These are phyloP conservation scores for Ammodytes marinus DNA, from an alignment of 2,113 vertebrate genomes.

Conservation along the genomic window DNA sequence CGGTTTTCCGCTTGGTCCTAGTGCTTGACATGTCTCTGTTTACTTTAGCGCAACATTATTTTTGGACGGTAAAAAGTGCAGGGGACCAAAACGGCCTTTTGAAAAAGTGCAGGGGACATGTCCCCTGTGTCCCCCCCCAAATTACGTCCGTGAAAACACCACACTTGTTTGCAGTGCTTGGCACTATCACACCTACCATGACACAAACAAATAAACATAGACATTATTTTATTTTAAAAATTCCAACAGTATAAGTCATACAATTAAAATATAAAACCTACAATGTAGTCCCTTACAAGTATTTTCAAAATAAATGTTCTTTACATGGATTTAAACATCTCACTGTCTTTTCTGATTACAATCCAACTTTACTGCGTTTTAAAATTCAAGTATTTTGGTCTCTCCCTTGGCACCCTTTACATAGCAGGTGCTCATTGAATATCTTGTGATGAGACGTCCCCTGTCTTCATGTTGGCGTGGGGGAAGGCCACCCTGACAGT, in stretches of 20 bases:
- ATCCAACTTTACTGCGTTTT: slow-evolving; percentile 39
- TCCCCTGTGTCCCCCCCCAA: no score
- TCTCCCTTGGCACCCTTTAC: slow-evolving; percentile 68
- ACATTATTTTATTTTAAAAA: slow-evolving; percentile 20
- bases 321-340: slow-evolving; percentile 11
- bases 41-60: no score
- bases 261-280: not conserved
- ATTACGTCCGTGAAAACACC: slow-evolving; percentile 5
- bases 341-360: slow-evolving; percentile 17
- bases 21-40: no score
- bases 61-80: no score
- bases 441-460: slow-evolving; percentile 70
- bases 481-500: slow-evolving; percentile 44
- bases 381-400: slow-evolving; percentile 66
- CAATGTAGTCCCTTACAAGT: not conserved
- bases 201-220: not conserved
- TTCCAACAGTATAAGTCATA: not conserved
- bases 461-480: slow-evolving; percentile 66
- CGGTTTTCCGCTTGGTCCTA: no score
- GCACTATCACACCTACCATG: not conserved
- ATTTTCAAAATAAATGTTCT: not conserved
- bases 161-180: not conserved
- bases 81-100: no score
- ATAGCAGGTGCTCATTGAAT: slow-evolving; percentile 81
- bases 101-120: no score